Percentiles rank a stretch among this genome's conserved stretches.
Conservation (phyloP, 2,113 vertebrate species). For the Sylvilagus bachmani region DNA sequence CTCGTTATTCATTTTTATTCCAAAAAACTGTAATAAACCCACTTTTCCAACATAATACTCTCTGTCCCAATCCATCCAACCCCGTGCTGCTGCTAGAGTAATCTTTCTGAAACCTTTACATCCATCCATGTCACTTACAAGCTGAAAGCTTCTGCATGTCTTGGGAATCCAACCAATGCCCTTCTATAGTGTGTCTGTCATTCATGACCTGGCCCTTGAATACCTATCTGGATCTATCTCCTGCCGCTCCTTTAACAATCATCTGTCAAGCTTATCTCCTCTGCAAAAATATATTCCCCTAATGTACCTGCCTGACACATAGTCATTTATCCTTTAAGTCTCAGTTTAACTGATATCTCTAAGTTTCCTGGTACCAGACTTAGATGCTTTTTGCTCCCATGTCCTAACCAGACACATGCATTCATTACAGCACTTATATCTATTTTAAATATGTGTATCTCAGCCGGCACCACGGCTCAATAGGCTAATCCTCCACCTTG, state of each 20-base stretch:
- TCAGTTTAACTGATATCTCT: background rate
- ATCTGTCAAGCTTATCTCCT: background rate
- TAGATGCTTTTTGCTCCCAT: background rate
- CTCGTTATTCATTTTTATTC: slow-evolving; percentile 3
- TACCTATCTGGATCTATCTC: background rate
- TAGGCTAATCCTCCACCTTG: too few species aligned
- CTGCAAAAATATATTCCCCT: background rate
- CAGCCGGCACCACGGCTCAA: too few species aligned
- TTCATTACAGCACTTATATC: background rate
- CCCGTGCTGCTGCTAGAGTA: background rate
- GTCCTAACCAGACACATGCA: background rate
- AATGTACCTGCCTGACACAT: background rate
- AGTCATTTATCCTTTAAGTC: background rate
- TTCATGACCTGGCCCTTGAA: background rate
- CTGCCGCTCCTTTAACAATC: background rate
- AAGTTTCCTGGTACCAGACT: background rate
- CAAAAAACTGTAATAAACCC: slow-evolving; percentile 31
- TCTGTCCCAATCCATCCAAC: background rate
- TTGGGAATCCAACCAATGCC: slow-evolving; percentile 6
- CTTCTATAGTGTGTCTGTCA: background rate
- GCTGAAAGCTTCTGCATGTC: background rate
- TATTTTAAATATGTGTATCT: background rate
- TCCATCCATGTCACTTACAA: background rate
- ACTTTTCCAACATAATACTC: slow-evolving; percentile 33
- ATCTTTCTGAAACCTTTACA: background rate